These are phyloP conservation scores for Cephus cinctus DNA, from an alignment of 1,140 invertebrate species.

Conservation along the genomic window DNA sequence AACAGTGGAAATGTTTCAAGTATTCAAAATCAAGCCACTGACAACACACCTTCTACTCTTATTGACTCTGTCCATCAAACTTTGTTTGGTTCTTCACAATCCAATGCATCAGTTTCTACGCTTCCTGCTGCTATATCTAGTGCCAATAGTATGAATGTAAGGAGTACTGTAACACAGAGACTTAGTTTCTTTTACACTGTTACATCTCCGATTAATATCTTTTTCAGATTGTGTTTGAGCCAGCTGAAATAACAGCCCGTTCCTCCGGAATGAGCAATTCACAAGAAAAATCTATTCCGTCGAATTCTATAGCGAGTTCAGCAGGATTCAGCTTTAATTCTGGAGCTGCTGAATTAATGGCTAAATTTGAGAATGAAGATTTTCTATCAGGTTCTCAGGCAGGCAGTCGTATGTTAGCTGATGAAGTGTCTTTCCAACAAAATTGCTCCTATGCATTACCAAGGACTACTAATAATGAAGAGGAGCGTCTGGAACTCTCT, in stretches of 20 bases:
- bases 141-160: conserved; percentile 16
- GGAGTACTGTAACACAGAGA: background rate
- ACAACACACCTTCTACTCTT: conserved; percentile 16
- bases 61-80: conserved; percentile 8
- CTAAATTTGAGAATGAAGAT: conserved; percentile 37
- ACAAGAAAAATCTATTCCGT: conserved; percentile 16
- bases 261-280: conserved; percentile 37
- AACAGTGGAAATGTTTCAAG: conserved; percentile 24
- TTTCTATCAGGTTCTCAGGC: conserved; percentile 39
- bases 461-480: conserved; percentile 16
- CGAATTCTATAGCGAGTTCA: conserved; percentile 7
- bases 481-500: conserved; percentile 34
- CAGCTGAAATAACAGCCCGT: conserved; percentile 42
- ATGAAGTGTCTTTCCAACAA: conserved; percentile 39
- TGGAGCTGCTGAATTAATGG: conserved; percentile 34
- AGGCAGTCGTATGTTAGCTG: conserved; percentile 30
- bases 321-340: conserved; percentile 32
- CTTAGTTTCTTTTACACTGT: conserved; percentile 10
- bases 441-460: conserved; percentile 23
- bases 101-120: background rate
- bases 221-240: conserved; percentile 39
- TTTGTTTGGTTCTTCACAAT: conserved; percentile 1
- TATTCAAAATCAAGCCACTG: conserved; percentile 15
- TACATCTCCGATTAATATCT: conserved; percentile 12
- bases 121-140: conserved; percentile 10